phyloP scores from a whole-genome alignment of 2,797 vertebrate species.

The Pelochelys cantorii region DNA sequence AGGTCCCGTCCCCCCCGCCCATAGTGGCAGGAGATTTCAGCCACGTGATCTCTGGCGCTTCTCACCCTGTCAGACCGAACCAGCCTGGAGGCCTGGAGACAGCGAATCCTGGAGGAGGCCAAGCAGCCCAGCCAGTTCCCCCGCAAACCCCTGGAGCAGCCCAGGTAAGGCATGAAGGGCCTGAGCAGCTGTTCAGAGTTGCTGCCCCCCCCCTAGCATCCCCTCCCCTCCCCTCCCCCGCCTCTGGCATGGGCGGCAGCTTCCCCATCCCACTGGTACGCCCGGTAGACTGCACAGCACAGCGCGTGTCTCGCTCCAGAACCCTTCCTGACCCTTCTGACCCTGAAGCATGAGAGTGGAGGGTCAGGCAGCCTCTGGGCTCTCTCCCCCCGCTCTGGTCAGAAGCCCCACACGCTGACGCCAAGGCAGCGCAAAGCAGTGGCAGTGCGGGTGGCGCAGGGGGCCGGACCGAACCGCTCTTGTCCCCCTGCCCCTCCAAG shows the following conservation, averaged over 20 bases:
- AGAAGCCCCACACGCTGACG: not conserved
- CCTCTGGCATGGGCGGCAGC: not conserved
- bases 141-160: not conserved
- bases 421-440: not conserved
- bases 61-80: slow-evolving; percentile 1
- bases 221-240: not conserved
- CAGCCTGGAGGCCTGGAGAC: slow-evolving; percentile 57
- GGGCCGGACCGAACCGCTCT: no score
- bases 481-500: no score
- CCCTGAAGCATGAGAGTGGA: not conserved
- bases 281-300: not conserved
- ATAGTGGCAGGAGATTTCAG: not conserved
- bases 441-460: no score
- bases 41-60: not conserved
- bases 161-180: slow-evolving; percentile 36
- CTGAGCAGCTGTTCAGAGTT: not conserved
- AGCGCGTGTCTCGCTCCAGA: not conserved
- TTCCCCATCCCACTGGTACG: not conserved
- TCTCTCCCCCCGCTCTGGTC: not conserved
- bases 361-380: not conserved
- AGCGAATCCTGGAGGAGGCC: slow-evolving; percentile 40
- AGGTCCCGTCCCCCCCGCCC: not conserved
- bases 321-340: not conserved
- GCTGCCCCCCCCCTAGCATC: not conserved
- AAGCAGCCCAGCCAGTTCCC: not conserved